phyloP scores from a whole-genome alignment of 2,888 invertebrate species.

The Amphipoea oculea region DNA sequence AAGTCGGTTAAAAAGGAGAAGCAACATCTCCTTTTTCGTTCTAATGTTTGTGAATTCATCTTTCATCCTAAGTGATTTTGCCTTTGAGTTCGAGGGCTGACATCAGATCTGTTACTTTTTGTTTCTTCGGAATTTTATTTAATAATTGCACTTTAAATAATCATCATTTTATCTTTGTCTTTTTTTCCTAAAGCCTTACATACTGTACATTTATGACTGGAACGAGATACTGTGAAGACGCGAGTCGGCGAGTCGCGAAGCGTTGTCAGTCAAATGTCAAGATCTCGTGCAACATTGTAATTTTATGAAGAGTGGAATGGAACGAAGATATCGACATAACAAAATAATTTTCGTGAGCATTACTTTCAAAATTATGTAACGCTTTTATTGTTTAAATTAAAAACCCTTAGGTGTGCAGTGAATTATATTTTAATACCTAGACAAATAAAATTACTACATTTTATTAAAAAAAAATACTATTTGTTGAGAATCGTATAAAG shows the following conservation, averaged over 20 bases:
- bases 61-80: no score
- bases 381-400: neutral
- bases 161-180: neutral
- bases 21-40: neutral
- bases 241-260: no score
- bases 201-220: neutral
- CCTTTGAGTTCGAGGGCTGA: no score
- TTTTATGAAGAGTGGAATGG: slow-evolving; percentile 14
- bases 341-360: neutral
- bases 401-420: no score
- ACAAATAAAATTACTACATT: neutral
- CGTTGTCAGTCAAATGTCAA: neutral
- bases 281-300: neutral
- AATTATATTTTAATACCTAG: neutral
- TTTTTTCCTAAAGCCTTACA: neutral
- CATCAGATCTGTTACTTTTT: no score
- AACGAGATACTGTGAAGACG: slow-evolving; percentile 1
- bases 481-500: slow-evolving; percentile 18
- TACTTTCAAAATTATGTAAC: neutral
- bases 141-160: no score
- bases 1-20: no score
- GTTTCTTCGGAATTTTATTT: no score
- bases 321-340: neutral
- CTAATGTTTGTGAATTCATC: neutral
- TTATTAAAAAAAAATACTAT: neutral